phyloP scores from a whole-genome alignment of 2,113 vertebrate genomes.

The Heterocephalus glaber region DNA sequence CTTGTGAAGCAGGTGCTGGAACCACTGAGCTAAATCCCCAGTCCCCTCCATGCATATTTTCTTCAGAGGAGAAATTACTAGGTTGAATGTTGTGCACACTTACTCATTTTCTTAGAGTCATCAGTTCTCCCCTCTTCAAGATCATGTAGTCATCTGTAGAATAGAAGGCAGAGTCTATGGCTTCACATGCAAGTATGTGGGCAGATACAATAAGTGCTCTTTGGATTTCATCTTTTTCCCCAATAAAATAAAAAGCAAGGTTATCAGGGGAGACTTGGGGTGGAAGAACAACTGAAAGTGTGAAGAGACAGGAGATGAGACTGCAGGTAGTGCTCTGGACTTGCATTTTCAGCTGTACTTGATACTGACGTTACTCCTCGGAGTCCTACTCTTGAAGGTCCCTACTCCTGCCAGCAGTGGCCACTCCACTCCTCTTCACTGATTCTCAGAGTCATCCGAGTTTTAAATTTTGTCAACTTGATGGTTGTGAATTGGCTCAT shows the following conservation, averaged over 20 bases:
- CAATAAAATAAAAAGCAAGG: slow-evolving; percentile 13
- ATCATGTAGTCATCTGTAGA: background rate
- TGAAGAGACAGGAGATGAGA: slow-evolving; percentile 5
- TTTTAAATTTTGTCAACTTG: background rate
- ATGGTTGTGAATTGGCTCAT: background rate
- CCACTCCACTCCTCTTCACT: background rate
- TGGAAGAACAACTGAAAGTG: background rate
- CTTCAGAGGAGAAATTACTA: background rate
- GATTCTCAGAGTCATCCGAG: background rate
- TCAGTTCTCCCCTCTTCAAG: background rate
- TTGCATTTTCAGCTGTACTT: background rate
- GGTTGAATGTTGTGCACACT: background rate
- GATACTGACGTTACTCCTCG: background rate
- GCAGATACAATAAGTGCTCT: background rate
- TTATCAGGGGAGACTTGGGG: background rate
- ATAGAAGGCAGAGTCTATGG: background rate
- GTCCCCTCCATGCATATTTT: background rate
- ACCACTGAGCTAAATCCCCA: no score
- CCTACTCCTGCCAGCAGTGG: background rate
- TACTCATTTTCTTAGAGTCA: background rate
- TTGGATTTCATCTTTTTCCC: slow-evolving; percentile 32
- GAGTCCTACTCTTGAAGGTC: background rate
- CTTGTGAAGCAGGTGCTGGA: no score
- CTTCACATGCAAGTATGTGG: background rate
- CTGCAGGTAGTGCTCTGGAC: background rate